Evolutionary conservation across 64 coral and sea anemone species (phyloP).

Genomic region (Platygyra sinensis): DNA sequence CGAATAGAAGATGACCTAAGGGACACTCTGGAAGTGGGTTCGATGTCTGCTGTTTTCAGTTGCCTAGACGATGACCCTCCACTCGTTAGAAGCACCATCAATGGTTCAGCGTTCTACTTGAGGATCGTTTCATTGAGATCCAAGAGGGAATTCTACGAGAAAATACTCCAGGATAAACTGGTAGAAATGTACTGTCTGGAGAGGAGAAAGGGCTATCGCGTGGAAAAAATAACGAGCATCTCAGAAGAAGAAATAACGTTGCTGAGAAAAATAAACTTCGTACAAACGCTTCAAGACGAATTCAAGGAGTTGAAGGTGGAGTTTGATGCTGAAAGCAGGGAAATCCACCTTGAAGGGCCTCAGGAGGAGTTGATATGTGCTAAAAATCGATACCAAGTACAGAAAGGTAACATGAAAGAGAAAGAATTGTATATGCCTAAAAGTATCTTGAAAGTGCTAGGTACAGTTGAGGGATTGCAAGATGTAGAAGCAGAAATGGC

Average conservation of each 20-base stretch:
- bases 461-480: not conserved
- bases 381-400: not conserved
- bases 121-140: not conserved
- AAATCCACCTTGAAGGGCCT: not conserved
- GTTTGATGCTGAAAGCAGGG: not conserved
- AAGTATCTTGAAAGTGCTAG: not conserved
- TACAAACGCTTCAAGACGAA: not conserved
- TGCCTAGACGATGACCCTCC: not conserved
- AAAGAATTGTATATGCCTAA: not conserved
- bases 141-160: not conserved
- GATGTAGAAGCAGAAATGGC: not conserved
- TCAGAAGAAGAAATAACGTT: not conserved
- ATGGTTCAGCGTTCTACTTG: not conserved
- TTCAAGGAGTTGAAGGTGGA: not conserved
- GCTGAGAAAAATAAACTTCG: slow-evolving; percentile 2
- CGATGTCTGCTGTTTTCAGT: not conserved
- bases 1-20: not conserved
- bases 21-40: not conserved
- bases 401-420: not conserved
- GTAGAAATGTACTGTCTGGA: not conserved
- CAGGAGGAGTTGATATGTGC: not conserved
- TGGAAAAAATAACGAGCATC: not conserved
- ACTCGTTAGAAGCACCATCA: not conserved
- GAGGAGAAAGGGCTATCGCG: too few species aligned
- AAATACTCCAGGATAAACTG: not conserved